Evolutionary conservation across 2,888 invertebrate species (phyloP), one percentile per base, ranked within the genome.

Genomic region (Bembecia ichneumoniformis): DNA sequence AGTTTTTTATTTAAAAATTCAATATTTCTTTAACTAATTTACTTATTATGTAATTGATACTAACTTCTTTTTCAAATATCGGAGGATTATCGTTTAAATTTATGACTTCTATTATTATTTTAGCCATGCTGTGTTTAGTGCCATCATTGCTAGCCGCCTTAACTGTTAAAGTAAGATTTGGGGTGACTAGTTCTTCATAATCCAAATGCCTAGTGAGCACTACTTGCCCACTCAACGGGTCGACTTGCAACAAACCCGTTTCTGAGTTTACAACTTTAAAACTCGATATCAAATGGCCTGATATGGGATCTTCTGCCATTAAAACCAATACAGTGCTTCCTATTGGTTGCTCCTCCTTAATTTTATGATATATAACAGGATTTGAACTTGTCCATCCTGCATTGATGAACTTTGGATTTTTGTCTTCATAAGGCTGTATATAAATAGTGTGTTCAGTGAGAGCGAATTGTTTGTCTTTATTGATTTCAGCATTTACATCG

Each of bases 1-100:
- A 51, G 17, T 15, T 14, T 44, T 16, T 44, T 10, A 44, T 5
- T 16, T 9, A 15, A 44, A 14, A 11, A 44, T 11, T 16, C 36
- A n/a, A 3, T 5, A 50, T 43, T 36, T 28, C 3, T 28, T 15
- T 0, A 40, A 20, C 1, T 35, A n/a, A 34, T n/a, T 45, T 10
- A 49, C 11, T 46, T 10, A 40, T 14, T 40, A 10, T 28, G 10
- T 14, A 35, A 44, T 43, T 5, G 2, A 14, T 46, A 60, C 65
- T 72, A 70, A 90, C 91, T 57, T 89, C 87, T 59, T 91, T 89
- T 49, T 89, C 89, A 68, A 95, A 95, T 46, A 87, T 77, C 0
- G 95, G 95, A 52, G 89, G 88, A 68, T 95, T 94, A 63, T 95
- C 95, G 65, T 95, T 95, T 1, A 92, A 88, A 66, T 95, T 94